Evolutionary conservation across 2,113 vertebrate genomes (phyloP), one percentile per base, ranked within the genome.

Genomic region (Catharus bicknelli): DNA sequence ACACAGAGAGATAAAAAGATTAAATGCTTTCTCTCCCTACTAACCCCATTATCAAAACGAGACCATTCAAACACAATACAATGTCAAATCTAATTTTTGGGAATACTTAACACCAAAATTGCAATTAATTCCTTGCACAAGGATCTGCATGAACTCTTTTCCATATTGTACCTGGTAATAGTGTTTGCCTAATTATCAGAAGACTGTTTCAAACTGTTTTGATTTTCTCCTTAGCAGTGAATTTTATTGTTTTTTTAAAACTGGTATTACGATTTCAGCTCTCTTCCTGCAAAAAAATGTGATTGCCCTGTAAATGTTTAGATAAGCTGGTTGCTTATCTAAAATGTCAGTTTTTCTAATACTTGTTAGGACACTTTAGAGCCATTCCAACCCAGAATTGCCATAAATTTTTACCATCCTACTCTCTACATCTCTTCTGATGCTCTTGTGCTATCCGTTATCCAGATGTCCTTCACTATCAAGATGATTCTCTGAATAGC

Each of bases 401-500:
- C 63, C 17, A 8, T 45, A 70, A 51, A 13, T 57, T 48, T 93
- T 90, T 78, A 32, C 81, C 42, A 17, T 77, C 59, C 42, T 69
- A 6, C 94, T 95, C 75, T 69, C 72, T 89, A 54, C 30, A 7
- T 67, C 72, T 67, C 72, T 90, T 58, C 69, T 90, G 78, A 90
- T 34, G 54, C 45, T 88, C 61, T 80, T 67, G 48, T 93, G 89
- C 77, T 96, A 73, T 95, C 83, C 3, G 2, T 90, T 94, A 30
- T 83, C 93, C 97, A 97, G 95, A 95, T 95, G 95, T 96, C 74
- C 90, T 95, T 97, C 95, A 69, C 96, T 94, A 88, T 42, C 68
- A 86, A 82, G 85, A 88, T 86, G 90, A 95, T 95, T 95, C 87
- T 95, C 90, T 90, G 32, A 94, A 93, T 90, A 97, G 91, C 91